Base-by-base conservation (phyloP, 2,888 invertebrate genomes). In the Caenorhabditis drosophilae region DNA sequence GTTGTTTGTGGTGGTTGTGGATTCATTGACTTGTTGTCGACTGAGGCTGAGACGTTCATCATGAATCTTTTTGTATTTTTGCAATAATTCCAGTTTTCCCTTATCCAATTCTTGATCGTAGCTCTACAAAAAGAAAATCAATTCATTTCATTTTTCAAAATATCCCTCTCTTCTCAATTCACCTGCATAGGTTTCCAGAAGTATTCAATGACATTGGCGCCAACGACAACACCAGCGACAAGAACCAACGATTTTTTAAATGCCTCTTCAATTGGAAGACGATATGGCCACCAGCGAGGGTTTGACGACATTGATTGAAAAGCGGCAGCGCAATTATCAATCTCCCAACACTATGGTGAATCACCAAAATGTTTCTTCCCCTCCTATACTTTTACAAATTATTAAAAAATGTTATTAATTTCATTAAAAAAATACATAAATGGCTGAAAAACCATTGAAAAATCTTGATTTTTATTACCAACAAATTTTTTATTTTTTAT, bases 231-330 rank as follows among this genome's bases (percentile, higher is more conserved):
- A 20, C 77, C 77, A 11, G 67, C 40, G 34, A 73, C 66, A 20
- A 77, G 69, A 35, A 76, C 69, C 18, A 60, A 35, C 16, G 67
- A 68, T 44, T 77, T 76, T 46, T 73, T 75, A 44, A 69, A 42
- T 15, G 71, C 75, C 41, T 75, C 73, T 62, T 75, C 75, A 20
- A 73, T 71, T 2, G 75, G 72, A 3, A 75, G 47, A 48, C 73
- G 66, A 40, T 75, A 75, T 15, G 75, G 75, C 75, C 75, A 75
- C 75, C 75, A 75, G 42, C 55, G 52, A 6, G 75, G 75, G 53
- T 75, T 75, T 15, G 63, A 51, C 12, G 70, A 68, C 73, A 73
- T 67, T 15, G 40, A 45, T n/a, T n/a, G n/a, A n/a, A n/a, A n/a
- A n/a, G n/a, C n/a, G n/a, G n/a, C n/a, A n/a, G n/a, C n/a, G n/a